Base-by-base conservation (phyloP, 2,888 invertebrate species). In the Trissolcus brochymenae region DNA sequence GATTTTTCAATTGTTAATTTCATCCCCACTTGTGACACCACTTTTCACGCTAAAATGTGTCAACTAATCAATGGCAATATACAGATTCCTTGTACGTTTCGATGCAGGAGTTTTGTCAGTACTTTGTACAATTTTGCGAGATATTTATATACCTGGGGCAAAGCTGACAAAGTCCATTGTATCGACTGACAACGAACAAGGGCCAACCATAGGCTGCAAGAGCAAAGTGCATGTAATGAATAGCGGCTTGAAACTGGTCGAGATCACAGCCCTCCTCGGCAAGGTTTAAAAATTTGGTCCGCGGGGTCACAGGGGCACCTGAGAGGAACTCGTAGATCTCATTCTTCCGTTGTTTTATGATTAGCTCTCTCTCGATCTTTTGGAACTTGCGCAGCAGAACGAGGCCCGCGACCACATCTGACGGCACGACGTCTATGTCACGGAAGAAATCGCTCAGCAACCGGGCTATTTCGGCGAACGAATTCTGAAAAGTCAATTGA, bases 191-290 rank as follows among this genome's bases (percentile, higher is more conserved):
- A 82, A 96, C 91, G 87, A 94, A 95, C 90, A 96, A 93, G 55
- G 96, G 96, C 96, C 96, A 96, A 59, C 96, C 96, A 88, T 96
- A 96, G 61, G 95, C 95, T 43, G 95, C 94, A 72, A 95, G 92
- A 49, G 96, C 96, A 87, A 93, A 96, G 85, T 94, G 93, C 92
- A 96, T 95, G 87, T 93, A 96, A 89, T 96, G 95, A 81, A 95
- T 94, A 80, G 94, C 93, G 72, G 92, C 92, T 82, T 92, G 91
- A 87, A 94, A 94, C 83, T 93, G 92, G 80, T 92, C 93, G 85
- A 94, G 91, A 86, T 94, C 94, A 81, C 91, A 91, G 53, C 75
- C 70, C 71, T 93, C 93, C 90, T 95, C 94, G 85, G 94, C 94
- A 82, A 95, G 90, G 75, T 94, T 93, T 81, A 96, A 91, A 90